Evolutionary conservation across 2,113 vertebrate species (phyloP).

Genomic region (Lophochroa leadbeateri): DNA sequence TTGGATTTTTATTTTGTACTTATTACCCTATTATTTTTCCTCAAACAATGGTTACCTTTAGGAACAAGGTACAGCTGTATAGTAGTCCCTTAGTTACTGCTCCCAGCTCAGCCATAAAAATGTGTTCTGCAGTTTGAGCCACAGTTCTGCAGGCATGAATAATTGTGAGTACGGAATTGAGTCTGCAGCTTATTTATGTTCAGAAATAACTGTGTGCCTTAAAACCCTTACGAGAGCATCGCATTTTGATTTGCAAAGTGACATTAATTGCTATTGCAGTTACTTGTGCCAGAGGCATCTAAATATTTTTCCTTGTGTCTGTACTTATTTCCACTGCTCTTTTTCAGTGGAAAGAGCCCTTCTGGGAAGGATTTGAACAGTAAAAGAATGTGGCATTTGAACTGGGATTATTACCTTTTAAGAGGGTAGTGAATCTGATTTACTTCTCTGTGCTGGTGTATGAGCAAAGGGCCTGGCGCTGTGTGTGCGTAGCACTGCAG

Average conservation of each 20-base stretch:
- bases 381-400: not conserved
- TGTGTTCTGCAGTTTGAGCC: not conserved
- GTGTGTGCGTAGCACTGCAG: not conserved
- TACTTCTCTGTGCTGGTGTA: not conserved
- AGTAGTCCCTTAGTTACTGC: not conserved
- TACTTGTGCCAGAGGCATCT: constrained; percentile 7
- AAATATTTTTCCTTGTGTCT: not conserved
- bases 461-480: not conserved
- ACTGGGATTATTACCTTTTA: constrained; percentile 14
- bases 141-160: not conserved
- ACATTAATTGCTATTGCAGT: constrained; percentile 39
- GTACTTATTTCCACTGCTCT: not conserved
- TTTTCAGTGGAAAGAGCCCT: not conserved
- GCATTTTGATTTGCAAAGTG: constrained; percentile 31
- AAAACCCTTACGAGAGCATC: not conserved
- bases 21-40: not conserved
- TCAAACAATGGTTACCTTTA: rapidly evolving
- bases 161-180: not conserved
- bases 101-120: not conserved
- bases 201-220: constrained; percentile 18
- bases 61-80: not conserved
- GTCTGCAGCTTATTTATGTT: not conserved
- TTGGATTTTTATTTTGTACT: not conserved
- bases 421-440: not conserved
- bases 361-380: not conserved